Percentiles rank a stretch among this genome's conserved stretches.
These are phyloP conservation scores for Coptodon rendalli DNA, from an alignment of 2,113 vertebrate species.

Conservation along the genomic window DNA sequence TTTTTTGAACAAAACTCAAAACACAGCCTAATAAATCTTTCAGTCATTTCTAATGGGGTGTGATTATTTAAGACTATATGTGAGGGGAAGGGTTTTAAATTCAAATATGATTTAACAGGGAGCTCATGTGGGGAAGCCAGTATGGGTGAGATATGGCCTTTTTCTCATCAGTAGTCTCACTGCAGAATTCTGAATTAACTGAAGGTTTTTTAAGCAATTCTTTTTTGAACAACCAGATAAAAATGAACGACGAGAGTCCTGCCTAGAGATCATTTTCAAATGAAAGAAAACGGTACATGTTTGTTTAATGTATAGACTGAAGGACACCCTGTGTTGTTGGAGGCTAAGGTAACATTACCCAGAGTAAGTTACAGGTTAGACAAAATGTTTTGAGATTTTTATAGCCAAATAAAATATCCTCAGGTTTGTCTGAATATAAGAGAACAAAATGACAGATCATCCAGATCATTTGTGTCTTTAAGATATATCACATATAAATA, in stretches of 20 bases:
- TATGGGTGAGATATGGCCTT: background rate
- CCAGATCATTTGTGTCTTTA: background rate
- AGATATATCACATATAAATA: background rate
- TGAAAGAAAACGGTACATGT: rapidly evolving
- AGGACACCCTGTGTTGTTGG: background rate
- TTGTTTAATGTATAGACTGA: background rate
- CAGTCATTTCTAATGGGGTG: background rate
- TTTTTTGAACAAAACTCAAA: no score
- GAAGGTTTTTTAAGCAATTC: background rate
- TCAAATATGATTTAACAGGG: background rate
- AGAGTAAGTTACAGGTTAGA: no score
- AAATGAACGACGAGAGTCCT: background rate
- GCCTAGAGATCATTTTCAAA: background rate
- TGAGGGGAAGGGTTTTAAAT: background rate
- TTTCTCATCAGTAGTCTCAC: rapidly evolving
- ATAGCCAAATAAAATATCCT: background rate
- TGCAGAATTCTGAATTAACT: background rate
- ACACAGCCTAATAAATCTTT: background rate
- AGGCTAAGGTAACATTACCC: no score
- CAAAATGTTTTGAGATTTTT: background rate
- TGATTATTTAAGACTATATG: background rate
- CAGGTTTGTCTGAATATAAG: rapidly evolving
- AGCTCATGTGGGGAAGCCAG: background rate
- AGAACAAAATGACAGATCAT: background rate
- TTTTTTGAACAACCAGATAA: background rate